Evolutionary conservation across 2,113 vertebrate genomes (phyloP), one percentile per base, ranked within the genome.

Genomic region (Delphinapterus leucas): DNA sequence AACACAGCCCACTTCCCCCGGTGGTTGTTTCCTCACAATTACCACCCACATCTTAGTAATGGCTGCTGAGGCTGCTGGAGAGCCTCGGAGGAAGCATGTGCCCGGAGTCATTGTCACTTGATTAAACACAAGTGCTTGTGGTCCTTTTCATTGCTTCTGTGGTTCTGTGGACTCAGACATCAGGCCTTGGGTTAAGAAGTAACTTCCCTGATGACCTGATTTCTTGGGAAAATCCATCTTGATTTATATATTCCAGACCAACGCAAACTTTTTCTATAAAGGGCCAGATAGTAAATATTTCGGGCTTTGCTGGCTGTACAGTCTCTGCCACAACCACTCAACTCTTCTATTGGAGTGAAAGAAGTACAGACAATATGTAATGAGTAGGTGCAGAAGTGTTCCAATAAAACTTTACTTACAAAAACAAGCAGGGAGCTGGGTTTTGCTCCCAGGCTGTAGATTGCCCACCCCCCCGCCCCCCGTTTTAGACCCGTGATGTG

Each of bases 391-490:
- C 38, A 33, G 71, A 36, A 53, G 23, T 61, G 26, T 95, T 33
- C 47, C 93, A 92, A 60, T 73, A 90, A 96, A 95, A 80, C 63
- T 93, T 95, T 90, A 73, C 80, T 85, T 80, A 93, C 41, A 88
- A 79, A 88, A 67, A 49, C 44, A 53, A 87, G 44, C 71, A 70
- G 10, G 0, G 5, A 82, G 23, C 53, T 77, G 44, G 47, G 33
- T 61, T 55, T 81, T 44, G 49, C 10, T 55, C 65, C 71, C 41
- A 36, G 33, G 8, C 47, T 23, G 0, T 26, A 58, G 41, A 18
- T 20, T 26, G 21, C 26, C n/a, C 36, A 1, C 1, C 44, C 44
- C 44, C 44, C 38, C 44, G 8, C 38, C 5, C 28, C 6, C 17
- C 47, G 70, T 47, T 70, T 88, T 67, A 84, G 44, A 88, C 53